Base-by-base conservation (phyloP, 1,140 invertebrate species). In the Archegozetes longisetosus region DNA sequence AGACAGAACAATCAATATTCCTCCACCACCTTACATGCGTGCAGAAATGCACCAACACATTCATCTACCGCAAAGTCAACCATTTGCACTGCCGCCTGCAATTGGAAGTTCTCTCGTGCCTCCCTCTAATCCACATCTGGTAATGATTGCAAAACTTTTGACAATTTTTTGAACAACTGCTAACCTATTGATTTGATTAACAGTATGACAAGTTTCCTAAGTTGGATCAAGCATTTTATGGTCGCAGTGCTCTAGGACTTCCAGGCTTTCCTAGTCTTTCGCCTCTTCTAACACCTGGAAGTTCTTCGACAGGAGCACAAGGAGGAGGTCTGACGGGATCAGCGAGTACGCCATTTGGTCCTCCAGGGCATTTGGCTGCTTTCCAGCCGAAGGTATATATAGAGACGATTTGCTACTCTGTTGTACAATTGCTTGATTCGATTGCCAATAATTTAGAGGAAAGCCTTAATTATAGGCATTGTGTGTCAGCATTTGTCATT, bases 11-110 rank as follows among this genome's bases (percentile, higher is more conserved):
- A 71, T 77, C 46, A 69, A 75, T 66, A 73, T 79, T 58, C 76
- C 76, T 63, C 73, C 78, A 50, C 78, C 80, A 29, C 80, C 83
- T 22, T 88, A 83, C 70, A 74, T 86, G 64, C 79, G 86, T 64
- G 84, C 68, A 28, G 85, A 89, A 72, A 47, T 88, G 79, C 86
- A 89, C 72, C 86, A 89, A 74, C 86, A 92, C 72, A 83, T 90
- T 62, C 88, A 91, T 76, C 87, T 72, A 55, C 72, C 73, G 61
- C 71, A 68, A 28, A 46, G n/a, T 6, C 64, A 76, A 2, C 72
- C 78, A 17, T 73, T 66, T 59, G 64, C 77, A 71, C 69, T 91
- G 84, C 75, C 84, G 84, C 71, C 78, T 82, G 62, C 80, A 79
- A 65, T 60, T 4, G 60, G 56, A 6, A 48, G 61, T 24, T 67